These are phyloP conservation scores for Sapayoa aenigma DNA, from an alignment of 2,113 vertebrate species.

Conservation along the genomic window DNA sequence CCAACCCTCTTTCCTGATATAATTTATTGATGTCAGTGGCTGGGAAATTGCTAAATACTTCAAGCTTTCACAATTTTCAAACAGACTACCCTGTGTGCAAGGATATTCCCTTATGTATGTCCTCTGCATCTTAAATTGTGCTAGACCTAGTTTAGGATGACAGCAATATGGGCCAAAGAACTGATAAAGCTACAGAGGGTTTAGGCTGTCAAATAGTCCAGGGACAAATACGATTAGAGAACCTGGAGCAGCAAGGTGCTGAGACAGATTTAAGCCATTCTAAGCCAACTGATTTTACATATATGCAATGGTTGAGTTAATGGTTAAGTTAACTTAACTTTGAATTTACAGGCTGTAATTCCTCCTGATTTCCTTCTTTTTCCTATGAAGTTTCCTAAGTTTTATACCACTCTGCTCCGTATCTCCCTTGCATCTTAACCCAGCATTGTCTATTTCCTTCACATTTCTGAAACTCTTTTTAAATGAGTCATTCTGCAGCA, in stretches of 20 bases:
- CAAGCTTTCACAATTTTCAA: constrained; percentile 27
- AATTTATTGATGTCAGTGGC: constrained; percentile 47
- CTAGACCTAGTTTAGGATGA: constrained; percentile 46
- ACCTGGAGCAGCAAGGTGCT: background rate
- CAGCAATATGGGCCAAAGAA: constrained; percentile 1
- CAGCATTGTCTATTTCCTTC: background rate
- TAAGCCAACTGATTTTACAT: background rate
- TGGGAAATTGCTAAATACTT: constrained; percentile 35
- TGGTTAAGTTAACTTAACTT: background rate
- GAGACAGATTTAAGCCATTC: background rate
- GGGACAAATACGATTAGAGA: background rate
- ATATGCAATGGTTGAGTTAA: background rate
- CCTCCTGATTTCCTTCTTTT: background rate
- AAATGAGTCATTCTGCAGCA: background rate
- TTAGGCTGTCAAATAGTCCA: background rate
- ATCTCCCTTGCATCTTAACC: background rate
- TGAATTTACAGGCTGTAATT: background rate
- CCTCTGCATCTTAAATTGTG: background rate
- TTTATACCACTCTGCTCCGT: background rate
- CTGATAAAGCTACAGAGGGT: background rate
- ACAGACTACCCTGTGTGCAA: background rate
- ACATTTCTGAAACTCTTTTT: background rate
- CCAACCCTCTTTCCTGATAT: background rate
- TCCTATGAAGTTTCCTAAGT: background rate
- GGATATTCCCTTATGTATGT: constrained; percentile 18